Conservation (phyloP, 1,140 invertebrate species). For the Pollicipes pollicipes region DNA sequence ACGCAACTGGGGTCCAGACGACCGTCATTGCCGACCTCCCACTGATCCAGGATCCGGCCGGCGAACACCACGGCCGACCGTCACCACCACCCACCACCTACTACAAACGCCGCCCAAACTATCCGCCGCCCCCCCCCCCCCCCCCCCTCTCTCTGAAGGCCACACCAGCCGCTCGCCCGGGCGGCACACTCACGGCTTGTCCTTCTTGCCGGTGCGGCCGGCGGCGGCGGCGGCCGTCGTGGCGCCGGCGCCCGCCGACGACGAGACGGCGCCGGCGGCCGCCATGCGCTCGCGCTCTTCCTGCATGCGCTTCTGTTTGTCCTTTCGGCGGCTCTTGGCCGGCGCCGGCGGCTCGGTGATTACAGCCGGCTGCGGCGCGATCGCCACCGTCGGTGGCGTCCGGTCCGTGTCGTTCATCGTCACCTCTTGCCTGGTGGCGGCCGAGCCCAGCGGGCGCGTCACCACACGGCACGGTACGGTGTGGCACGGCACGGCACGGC, state of each 20-base stretch:
- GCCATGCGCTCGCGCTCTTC: neutral
- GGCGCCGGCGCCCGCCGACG: neutral
- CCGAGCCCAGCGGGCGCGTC: neutral
- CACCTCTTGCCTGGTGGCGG: constrained; percentile 23
- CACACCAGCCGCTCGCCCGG: constrained; percentile 11
- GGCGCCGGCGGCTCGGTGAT: neutral
- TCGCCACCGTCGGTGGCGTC: neutral
- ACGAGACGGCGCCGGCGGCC: neutral
- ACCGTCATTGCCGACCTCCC: too few relatives aligned
- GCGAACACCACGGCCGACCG: too few relatives aligned
- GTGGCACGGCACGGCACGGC: too few relatives aligned
- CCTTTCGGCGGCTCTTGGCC: neutral
- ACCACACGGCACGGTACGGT: too few relatives aligned
- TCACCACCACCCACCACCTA: too few relatives aligned
- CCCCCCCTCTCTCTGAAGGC: too few relatives aligned
- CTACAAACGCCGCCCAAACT: too few relatives aligned
- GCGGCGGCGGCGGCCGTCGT: constrained; percentile 17
- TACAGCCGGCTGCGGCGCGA: neutral
- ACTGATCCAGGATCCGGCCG: too few relatives aligned
- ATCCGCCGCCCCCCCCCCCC: too few relatives aligned
- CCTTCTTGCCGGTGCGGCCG: constrained; percentile 48
- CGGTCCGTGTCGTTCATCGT: constrained; percentile 3
- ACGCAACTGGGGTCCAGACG: too few relatives aligned
- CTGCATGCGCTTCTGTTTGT: neutral
- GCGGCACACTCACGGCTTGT: constrained; percentile 29